A percentile compares a stretch with the other conserved stretches of the same genome.
These are phyloP conservation scores for Willisornis vidua DNA, from an alignment of 2,113 vertebrate species.

Conservation along the genomic window DNA sequence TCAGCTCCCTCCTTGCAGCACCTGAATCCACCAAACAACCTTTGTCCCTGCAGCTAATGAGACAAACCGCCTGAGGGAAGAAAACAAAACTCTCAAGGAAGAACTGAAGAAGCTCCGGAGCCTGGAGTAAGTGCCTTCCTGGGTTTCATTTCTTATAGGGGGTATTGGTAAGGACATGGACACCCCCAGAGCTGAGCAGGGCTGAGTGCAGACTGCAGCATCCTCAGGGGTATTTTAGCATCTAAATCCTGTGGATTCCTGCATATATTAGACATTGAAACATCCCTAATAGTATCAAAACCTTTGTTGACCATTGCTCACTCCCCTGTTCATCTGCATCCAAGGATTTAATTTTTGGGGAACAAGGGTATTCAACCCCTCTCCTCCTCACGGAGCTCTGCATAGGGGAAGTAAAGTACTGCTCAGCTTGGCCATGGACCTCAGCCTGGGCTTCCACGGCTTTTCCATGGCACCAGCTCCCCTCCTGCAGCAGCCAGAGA, in stretches of 20 bases:
- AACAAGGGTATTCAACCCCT: neutral
- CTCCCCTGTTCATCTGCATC: neutral
- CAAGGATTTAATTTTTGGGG: neutral
- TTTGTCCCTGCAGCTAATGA: conserved; percentile 69
- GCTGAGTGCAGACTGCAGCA: fast-evolving
- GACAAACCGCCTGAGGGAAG: conserved; percentile 72
- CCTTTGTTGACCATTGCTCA: neutral
- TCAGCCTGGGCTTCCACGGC: neutral
- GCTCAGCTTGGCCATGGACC: fast-evolving
- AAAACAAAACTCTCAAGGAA: conserved; percentile 74
- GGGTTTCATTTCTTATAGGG: neutral
- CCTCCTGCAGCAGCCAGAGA: neutral
- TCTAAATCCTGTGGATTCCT: neutral
- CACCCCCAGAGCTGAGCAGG: neutral
- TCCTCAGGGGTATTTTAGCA: neutral
- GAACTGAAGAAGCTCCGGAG: conserved; percentile 68
- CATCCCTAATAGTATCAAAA: neutral
- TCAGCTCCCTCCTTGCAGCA: neutral
- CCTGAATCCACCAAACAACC: neutral
- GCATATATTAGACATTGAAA: neutral
- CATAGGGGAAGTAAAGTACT: neutral
- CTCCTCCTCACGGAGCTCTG: fast-evolving
- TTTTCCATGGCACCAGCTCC: neutral
- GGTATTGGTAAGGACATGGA: neutral
- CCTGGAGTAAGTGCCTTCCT: conserved; percentile 64